Percentiles rank a stretch among this genome's conserved stretches.
Conservation (phyloP, 92 coral and sea anemone species). For the Palythoa grandis region DNA sequence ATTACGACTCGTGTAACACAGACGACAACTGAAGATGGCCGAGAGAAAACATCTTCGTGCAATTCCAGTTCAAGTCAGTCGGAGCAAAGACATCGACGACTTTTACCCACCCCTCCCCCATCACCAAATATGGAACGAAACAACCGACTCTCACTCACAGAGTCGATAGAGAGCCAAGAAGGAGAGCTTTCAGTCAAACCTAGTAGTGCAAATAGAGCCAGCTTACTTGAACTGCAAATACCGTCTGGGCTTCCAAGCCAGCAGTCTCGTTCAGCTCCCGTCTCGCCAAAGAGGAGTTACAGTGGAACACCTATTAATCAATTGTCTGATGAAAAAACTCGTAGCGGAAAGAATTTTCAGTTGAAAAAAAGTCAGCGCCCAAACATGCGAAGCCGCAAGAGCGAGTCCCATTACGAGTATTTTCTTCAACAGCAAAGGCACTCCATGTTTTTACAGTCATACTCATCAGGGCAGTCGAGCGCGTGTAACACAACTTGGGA, state of each 20-base stretch:
- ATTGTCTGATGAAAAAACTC: conserved; percentile 21
- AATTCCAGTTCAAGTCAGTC: conserved; percentile 4
- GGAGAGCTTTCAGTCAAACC: background rate
- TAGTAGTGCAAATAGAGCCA: background rate
- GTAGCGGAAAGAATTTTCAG: background rate
- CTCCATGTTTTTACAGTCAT: conserved; percentile 71
- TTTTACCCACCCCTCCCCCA: conserved; percentile 85
- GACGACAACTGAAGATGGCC: conserved; percentile 3
- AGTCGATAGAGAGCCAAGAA: background rate
- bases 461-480: conserved; percentile 54
- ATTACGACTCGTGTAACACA: background rate
- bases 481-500: conserved; percentile 13
- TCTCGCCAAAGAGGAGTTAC: conserved; percentile 42
- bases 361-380: conserved; percentile 3
- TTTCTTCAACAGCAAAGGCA: conserved; percentile 77
- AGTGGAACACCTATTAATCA: conserved; percentile 50
- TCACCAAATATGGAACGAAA: conserved; percentile 67
- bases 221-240: conserved; percentile 17
- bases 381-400: conserved; percentile 29
- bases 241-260: background rate
- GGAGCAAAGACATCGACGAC: conserved; percentile 64
- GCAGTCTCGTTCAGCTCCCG: conserved; percentile 43
- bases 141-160: background rate
- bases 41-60: conserved; percentile 10
- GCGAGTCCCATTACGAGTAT: conserved; percentile 63